A percentile compares a stretch with the other conserved stretches of the same genome.
phyloP scores from a whole-genome alignment of 2,113 vertebrate genomes.

The Vulpes ferrilata region DNA sequence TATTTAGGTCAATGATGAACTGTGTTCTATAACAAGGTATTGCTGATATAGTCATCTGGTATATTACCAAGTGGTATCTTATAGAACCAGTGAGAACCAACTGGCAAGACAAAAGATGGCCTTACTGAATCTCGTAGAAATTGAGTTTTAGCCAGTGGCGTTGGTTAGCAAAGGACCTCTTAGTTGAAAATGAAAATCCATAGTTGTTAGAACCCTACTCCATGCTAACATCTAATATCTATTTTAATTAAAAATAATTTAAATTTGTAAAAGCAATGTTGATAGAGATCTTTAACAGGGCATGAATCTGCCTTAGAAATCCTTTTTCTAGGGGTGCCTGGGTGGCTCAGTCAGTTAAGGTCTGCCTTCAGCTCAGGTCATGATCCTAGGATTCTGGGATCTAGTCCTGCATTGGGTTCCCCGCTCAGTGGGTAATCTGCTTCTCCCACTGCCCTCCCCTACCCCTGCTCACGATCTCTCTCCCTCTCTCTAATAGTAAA shows the following conservation, averaged over 20 bases:
- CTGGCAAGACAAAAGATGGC: background rate
- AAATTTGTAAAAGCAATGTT: conserved; percentile 43
- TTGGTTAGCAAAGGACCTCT: conserved; percentile 29
- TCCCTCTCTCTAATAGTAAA: no score
- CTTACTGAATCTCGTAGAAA: conserved; percentile 19
- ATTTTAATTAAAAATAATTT: background rate
- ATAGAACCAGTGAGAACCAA: background rate
- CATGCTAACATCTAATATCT: background rate
- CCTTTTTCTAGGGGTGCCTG: background rate
- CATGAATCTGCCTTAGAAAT: background rate
- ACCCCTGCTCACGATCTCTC: no score
- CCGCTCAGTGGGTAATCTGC: no score
- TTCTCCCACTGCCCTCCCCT: no score
- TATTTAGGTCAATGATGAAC: conserved; percentile 19
- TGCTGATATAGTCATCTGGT: background rate
- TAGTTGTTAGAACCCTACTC: background rate
- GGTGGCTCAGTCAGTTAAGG: no score
- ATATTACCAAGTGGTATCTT: background rate
- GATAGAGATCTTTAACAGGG: background rate
- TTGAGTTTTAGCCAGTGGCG: background rate
- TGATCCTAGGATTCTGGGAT: no score
- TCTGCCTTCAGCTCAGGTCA: no score
- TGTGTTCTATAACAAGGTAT: background rate
- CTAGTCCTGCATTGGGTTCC: no score
- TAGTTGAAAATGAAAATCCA: conserved; percentile 46